phyloP scores from a whole-genome alignment of 2,888 invertebrate species.

The Polydrusus cervinus region DNA sequence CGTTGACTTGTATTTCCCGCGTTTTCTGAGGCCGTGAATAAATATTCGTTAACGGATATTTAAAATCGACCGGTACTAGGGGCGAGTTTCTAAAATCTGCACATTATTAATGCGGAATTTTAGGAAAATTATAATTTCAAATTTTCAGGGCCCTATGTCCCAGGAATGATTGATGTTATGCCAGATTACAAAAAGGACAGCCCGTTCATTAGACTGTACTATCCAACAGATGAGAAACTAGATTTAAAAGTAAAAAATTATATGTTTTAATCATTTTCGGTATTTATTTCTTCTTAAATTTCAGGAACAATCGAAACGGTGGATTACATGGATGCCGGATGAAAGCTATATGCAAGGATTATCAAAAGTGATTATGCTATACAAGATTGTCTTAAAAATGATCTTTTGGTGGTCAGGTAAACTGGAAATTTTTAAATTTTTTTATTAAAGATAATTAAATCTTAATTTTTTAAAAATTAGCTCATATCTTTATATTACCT shows the following conservation, averaged over 20 bases:
- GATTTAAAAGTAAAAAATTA: slow-evolving; percentile 63
- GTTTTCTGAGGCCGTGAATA: neutral
- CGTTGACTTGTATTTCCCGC: slow-evolving; percentile 24
- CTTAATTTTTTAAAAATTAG: too few species aligned
- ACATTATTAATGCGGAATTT: too few species aligned
- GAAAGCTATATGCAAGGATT: slow-evolving; percentile 74
- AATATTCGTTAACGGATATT: neutral
- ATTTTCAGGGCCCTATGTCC: slow-evolving; percentile 72
- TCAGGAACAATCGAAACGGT: slow-evolving; percentile 71
- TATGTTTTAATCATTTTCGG: neutral
- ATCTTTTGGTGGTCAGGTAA: slow-evolving; percentile 67
- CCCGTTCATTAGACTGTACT: slow-evolving; percentile 75
- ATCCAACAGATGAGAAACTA: slow-evolving; percentile 72
- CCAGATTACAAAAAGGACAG: slow-evolving; percentile 73
- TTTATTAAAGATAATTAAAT: too few species aligned
- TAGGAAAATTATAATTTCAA: too few species aligned
- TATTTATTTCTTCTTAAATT: neutral
- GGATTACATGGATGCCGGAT: slow-evolving; percentile 75
- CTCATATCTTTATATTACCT: too few species aligned
- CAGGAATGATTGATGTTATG: slow-evolving; percentile 77
- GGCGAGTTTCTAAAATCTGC: too few species aligned
- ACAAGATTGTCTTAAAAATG: slow-evolving; percentile 66
- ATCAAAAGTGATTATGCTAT: slow-evolving; percentile 69
- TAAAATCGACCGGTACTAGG: too few species aligned
- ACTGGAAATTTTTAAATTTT: neutral